These are phyloP conservation scores for Limanda limanda DNA, from an alignment of 2,113 vertebrate species.

Conservation along the genomic window DNA sequence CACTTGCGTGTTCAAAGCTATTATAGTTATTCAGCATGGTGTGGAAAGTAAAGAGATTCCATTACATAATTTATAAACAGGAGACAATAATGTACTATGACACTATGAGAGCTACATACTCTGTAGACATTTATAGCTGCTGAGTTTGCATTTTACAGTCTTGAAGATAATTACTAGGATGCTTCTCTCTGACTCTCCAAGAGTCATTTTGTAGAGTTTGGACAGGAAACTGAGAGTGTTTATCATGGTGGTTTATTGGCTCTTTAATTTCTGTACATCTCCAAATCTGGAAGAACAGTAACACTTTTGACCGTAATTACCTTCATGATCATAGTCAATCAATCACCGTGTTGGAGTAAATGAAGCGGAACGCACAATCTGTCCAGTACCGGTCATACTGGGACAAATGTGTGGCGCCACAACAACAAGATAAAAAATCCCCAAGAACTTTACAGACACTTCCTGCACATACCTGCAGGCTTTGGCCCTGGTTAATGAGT, in stretches of 20 bases:
- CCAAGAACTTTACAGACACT: too few relatives aligned
- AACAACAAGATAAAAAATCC: too few relatives aligned
- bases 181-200: slow-evolving; percentile 19
- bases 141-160: slow-evolving; percentile 24
- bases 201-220: slow-evolving; percentile 17
- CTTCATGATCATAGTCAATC: background rate
- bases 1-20: slow-evolving; percentile 11
- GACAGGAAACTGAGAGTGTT: slow-evolving; percentile 4
- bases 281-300: slow-evolving; percentile 1
- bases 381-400: background rate
- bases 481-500: too few relatives aligned
- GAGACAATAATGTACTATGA: slow-evolving; percentile 34
- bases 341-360: background rate
- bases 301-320: slow-evolving; percentile 4
- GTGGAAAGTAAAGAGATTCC: background rate
- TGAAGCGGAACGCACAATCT: background rate
- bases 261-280: background rate
- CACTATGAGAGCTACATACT: slow-evolving; percentile 15
- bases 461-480: too few relatives aligned
- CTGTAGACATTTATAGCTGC: slow-evolving; percentile 55
- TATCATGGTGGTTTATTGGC: background rate
- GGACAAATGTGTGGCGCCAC: too few relatives aligned
- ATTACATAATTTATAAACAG: slow-evolving; percentile 21
- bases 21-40: slow-evolving; percentile 11
- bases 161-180: slow-evolving; percentile 32